These are phyloP conservation scores for Cataglyphis albicans DNA, from an alignment of 2,888 invertebrate species.

Conservation along the genomic window DNA sequence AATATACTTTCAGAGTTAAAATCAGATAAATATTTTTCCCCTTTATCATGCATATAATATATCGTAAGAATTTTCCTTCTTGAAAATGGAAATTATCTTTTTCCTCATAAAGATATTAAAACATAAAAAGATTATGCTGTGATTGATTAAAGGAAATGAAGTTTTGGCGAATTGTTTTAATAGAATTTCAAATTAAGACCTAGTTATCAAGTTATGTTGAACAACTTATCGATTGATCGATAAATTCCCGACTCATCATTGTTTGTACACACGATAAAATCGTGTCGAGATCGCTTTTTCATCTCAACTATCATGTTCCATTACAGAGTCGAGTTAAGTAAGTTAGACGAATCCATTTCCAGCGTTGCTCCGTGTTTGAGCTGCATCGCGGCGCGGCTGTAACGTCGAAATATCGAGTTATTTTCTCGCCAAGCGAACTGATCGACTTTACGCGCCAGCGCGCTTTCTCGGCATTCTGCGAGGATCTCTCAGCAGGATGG, in stretches of 20 bases:
- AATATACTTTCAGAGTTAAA: not conserved
- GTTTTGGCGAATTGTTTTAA: not conserved
- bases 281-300: slow-evolving; percentile 3
- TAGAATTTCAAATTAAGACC: not conserved
- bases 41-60: not conserved
- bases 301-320: slow-evolving; percentile 1
- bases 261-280: slow-evolving; percentile 25
- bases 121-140: not conserved
- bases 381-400: not conserved
- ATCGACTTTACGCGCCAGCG: slow-evolving; percentile 51
- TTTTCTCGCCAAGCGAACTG: slow-evolving; percentile 44
- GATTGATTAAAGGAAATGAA: not conserved
- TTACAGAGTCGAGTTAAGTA: slow-evolving; percentile 34
- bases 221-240: not conserved
- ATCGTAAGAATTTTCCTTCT: not conserved
- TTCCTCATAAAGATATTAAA: not conserved
- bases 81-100: not conserved
- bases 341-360: slow-evolving; percentile 33
- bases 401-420: slow-evolving; percentile 46
- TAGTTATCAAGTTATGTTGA: not conserved
- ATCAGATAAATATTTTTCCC: not conserved
- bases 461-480: slow-evolving; percentile 34
- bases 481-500: slow-evolving; percentile 35
- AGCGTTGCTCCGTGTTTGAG: slow-evolving; percentile 2
- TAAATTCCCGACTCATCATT: not conserved